Evolutionary conservation across 2,888 invertebrate species (phyloP).

Genomic region (Pherbina coryleti): DNA sequence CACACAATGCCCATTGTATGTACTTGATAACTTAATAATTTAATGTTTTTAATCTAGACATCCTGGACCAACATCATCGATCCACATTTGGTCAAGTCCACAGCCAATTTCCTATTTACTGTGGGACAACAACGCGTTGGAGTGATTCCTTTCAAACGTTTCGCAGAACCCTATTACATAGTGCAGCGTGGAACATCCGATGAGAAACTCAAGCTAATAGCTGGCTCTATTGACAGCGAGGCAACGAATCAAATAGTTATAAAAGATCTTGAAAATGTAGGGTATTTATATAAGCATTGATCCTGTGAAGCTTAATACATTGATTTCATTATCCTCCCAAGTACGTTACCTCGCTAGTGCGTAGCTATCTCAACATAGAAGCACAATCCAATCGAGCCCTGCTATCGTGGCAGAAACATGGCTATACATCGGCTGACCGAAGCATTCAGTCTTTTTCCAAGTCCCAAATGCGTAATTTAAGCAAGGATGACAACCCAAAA

Average conservation of each 20-base stretch:
- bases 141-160: constrained; percentile 73
- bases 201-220: constrained; percentile 71
- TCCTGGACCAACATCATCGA: constrained; percentile 79
- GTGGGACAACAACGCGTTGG: constrained; percentile 52
- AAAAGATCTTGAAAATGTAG: constrained; percentile 61
- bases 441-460: constrained; percentile 73
- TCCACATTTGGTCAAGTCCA: constrained; percentile 76
- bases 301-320: not conserved
- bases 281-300: not conserved
- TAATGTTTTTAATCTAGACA: constrained; percentile 31
- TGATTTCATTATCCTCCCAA: constrained; percentile 62
- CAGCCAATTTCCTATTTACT: constrained; percentile 77
- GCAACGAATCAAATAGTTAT: constrained; percentile 53
- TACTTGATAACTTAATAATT: constrained; percentile 22
- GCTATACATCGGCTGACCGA: constrained; percentile 73
- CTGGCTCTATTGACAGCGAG: constrained; percentile 52
- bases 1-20: constrained; percentile 30
- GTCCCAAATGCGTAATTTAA: constrained; percentile 70
- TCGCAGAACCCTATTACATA: constrained; percentile 78
- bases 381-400: constrained; percentile 73
- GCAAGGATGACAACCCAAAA: constrained; percentile 59
- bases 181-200: constrained; percentile 79
- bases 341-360: constrained; percentile 83
- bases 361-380: constrained; percentile 80
- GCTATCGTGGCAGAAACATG: constrained; percentile 74